Conservation (phyloP, 1,140 invertebrate species). For the Rhyacophila brunnea region DNA sequence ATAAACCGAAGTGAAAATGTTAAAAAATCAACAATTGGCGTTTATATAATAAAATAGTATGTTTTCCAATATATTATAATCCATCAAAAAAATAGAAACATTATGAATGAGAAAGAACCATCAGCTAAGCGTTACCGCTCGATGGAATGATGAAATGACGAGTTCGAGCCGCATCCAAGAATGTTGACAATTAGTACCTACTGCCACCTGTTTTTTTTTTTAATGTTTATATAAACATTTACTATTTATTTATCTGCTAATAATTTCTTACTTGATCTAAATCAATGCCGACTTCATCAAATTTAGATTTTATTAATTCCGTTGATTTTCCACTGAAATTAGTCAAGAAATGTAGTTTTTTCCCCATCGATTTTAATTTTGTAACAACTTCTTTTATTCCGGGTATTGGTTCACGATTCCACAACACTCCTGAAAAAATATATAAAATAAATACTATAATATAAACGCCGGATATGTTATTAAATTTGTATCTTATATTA, state of each 20-base stretch:
- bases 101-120: too few species aligned
- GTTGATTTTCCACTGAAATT: slow-evolving; percentile 35
- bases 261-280: slow-evolving; percentile 13
- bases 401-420: slow-evolving; percentile 31
- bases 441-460: neutral
- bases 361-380: slow-evolving; percentile 34
- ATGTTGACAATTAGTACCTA: neutral
- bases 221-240: neutral
- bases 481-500: too few species aligned
- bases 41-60: too few species aligned
- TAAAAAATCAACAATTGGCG: too few species aligned
- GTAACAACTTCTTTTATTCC: slow-evolving; percentile 32
- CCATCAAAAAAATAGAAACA: too few species aligned
- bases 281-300: slow-evolving; percentile 20
- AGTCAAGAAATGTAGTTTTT: slow-evolving; percentile 38
- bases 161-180: neutral
- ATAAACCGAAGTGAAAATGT: too few species aligned
- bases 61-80: neutral
- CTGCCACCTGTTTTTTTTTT: neutral
- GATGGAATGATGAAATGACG: neutral
- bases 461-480: too few species aligned
- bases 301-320: slow-evolving; percentile 17
- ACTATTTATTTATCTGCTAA: neutral
- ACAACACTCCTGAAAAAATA: slow-evolving; percentile 34
- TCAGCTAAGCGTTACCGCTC: too few species aligned